Evolutionary conservation across 2,797 vertebrate species (phyloP).

Genomic region (Rallus crepitans): DNA sequence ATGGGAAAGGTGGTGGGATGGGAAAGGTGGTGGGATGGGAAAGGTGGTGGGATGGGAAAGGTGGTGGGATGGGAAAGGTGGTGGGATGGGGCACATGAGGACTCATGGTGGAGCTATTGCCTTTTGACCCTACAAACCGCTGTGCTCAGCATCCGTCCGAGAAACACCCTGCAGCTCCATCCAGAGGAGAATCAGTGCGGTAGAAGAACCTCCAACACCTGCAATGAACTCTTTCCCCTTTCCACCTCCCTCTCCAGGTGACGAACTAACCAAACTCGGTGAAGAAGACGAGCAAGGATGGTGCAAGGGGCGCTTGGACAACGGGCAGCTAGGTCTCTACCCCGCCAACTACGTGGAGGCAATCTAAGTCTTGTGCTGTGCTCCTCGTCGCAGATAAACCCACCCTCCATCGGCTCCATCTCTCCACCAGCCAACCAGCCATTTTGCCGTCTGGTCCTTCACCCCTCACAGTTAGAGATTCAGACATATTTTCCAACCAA

Average conservation of each 20-base stretch:
- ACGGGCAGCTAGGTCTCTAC: constrained; percentile 93
- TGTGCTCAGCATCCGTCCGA: not conserved
- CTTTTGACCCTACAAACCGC: not conserved
- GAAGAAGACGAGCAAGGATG: constrained; percentile 98
- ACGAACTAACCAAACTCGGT: constrained; percentile 95
- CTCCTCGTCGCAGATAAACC: constrained; percentile 47
- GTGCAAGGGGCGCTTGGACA: constrained; percentile 98
- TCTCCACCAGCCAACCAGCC: constrained; percentile 64
- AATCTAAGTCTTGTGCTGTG: constrained; percentile 84
- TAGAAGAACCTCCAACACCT: not conserved
- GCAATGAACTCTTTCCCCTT: not conserved
- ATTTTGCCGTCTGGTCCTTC: constrained; percentile 70
- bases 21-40: no score
- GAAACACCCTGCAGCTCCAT: not conserved
- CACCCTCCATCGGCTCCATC: constrained; percentile 57
- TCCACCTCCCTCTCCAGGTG: constrained; percentile 81
- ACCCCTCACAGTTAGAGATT: constrained; percentile 87
- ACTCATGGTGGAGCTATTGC: not conserved
- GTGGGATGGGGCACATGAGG: accelerated
- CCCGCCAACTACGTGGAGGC: constrained; percentile 98
- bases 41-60: no score
- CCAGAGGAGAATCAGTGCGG: not conserved
- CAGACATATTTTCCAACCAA: constrained; percentile 91
- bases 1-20: no score
- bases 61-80: no score